Conservation (phyloP, 2,113 vertebrate genomes). For the Antigone vipio region DNA sequence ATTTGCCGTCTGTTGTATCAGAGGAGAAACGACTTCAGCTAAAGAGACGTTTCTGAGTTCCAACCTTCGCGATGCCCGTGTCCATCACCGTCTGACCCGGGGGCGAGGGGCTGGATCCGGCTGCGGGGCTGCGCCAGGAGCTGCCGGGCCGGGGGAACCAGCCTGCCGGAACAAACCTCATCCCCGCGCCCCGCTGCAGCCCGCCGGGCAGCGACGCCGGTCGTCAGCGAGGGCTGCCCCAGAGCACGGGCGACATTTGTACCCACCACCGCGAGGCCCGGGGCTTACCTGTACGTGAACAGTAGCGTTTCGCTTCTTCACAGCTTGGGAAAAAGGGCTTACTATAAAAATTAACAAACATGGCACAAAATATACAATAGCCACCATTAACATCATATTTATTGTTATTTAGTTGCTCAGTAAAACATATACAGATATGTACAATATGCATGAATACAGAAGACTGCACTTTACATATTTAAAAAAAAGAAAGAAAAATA, state of each 20-base stretch:
- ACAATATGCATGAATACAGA: conserved; percentile 99
- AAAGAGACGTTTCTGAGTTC: not conserved
- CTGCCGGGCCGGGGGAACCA: too few relatives aligned
- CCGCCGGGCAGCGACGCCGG: not conserved
- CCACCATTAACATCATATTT: conserved; percentile 99
- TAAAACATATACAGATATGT: conserved; percentile 99
- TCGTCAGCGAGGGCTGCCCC: not conserved
- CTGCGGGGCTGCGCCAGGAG: not conserved
- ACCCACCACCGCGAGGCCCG: accelerated
- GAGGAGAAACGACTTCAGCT: not conserved
- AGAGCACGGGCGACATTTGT: accelerated
- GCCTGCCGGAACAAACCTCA: too few relatives aligned
- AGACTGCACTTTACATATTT: conserved; percentile 99
- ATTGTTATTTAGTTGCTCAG: conserved; percentile 99
- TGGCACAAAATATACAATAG: conserved; percentile 42
- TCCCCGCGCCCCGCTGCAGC: accelerated
- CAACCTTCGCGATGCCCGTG: accelerated
- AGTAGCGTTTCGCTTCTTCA: accelerated
- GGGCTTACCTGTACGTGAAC: not conserved
- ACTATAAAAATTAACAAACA: not conserved
- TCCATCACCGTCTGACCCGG: accelerated
- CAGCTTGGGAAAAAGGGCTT: not conserved
- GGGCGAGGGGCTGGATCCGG: not conserved
- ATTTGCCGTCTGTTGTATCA: not conserved
- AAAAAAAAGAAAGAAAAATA: conserved; percentile 81